Percentiles rank a stretch among this genome's conserved stretches.
phyloP scores from a whole-genome alignment of 2,797 vertebrate genomes.

The Argya squamiceps region DNA sequence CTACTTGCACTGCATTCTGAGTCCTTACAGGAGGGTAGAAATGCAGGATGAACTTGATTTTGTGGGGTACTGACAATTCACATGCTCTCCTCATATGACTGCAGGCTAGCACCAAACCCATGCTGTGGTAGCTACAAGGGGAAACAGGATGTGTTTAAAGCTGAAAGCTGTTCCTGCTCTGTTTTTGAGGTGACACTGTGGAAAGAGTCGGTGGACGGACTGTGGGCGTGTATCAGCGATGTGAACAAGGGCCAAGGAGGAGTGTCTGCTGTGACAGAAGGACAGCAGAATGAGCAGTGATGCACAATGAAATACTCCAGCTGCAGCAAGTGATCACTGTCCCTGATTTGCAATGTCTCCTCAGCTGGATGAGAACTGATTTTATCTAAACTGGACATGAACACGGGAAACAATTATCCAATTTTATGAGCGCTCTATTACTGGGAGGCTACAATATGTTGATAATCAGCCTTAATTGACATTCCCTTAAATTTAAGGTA shows the following conservation, averaged over 20 bases:
- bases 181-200: conserved; percentile 90
- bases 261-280: conserved; percentile 87
- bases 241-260: conserved; percentile 96
- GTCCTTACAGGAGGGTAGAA: neutral
- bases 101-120: neutral
- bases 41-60: neutral
- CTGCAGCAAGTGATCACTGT: neutral
- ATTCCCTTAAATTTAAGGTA: conserved; percentile 30
- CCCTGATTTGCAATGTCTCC: neutral
- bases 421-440: neutral
- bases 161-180: neutral
- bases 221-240: conserved; percentile 96
- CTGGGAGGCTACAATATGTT: neutral
- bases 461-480: conserved; percentile 51
- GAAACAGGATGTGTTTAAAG: neutral
- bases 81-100: neutral
- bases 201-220: conserved; percentile 95
- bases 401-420: neutral
- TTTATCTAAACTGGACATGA: conserved; percentile 2
- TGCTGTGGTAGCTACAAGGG: neutral
- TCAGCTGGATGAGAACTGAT: neutral
- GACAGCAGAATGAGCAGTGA: conserved; percentile 95
- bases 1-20: neutral
- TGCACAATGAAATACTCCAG: neutral
- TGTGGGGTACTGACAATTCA: neutral